phyloP scores from a whole-genome alignment of 2,797 vertebrate genomes.

The Cossypha polioptera region DNA sequence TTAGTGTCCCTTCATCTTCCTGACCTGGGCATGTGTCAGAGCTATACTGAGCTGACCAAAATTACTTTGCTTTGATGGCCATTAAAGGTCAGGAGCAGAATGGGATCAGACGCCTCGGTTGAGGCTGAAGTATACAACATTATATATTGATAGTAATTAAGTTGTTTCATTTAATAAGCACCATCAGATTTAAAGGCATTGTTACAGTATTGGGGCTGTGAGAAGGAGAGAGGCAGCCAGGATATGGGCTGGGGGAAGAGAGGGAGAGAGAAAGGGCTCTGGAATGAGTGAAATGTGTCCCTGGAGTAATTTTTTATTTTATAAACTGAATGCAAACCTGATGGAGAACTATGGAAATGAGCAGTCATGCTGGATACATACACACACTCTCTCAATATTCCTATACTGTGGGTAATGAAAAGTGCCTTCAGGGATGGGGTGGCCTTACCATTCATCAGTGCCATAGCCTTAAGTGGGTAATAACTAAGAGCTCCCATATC shows the following conservation, averaged over 20 bases:
- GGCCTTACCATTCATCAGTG: slow-evolving; percentile 71
- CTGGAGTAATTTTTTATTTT: slow-evolving; percentile 64
- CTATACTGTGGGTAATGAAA: slow-evolving; percentile 69
- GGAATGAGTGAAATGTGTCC: slow-evolving; percentile 68
- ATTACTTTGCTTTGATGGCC: slow-evolving; percentile 76
- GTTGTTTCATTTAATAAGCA: slow-evolving; percentile 74
- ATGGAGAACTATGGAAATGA: slow-evolving; percentile 74
- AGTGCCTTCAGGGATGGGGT: slow-evolving; percentile 73
- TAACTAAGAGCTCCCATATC: slow-evolving; percentile 73
- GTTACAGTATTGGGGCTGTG: slow-evolving; percentile 17
- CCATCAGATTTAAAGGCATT: slow-evolving; percentile 66
- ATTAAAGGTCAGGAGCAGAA: slow-evolving; percentile 75
- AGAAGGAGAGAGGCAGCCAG: slow-evolving; percentile 11
- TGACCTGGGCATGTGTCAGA: slow-evolving; percentile 75
- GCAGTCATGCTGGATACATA: slow-evolving; percentile 58
- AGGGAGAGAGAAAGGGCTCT: slow-evolving; percentile 49
- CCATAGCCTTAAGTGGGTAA: slow-evolving; percentile 73
- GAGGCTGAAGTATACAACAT: slow-evolving; percentile 63
- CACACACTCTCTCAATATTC: slow-evolving; percentile 58
- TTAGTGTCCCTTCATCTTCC: slow-evolving; percentile 70
- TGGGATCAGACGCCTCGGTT: slow-evolving; percentile 64
- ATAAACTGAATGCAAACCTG: slow-evolving; percentile 66
- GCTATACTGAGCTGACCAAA: slow-evolving; percentile 63
- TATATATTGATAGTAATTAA: slow-evolving; percentile 78
- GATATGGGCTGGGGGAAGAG: not conserved